Evolutionary conservation across 2,797 vertebrate species (phyloP), one percentile per base, ranked within the genome.

Genomic region (Lacerta bilineata): DNA sequence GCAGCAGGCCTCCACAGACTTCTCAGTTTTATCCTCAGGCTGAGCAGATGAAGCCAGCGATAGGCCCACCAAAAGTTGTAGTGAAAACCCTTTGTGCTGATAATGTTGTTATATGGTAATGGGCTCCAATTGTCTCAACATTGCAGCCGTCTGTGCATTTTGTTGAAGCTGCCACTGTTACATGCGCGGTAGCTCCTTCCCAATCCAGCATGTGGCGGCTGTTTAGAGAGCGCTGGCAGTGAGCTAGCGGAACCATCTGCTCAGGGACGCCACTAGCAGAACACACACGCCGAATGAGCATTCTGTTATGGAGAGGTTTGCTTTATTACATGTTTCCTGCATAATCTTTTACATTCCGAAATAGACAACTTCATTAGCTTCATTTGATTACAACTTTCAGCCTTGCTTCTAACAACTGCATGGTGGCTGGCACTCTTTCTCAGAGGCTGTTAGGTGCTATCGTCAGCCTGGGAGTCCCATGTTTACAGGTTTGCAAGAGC

Each of bases 171-270:
- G 83, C 29, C 41, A 3, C 69, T 29, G 9, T 81, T 75, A 36
- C 25, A 23, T 10, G 0, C 6, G 46, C 89, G 83, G 4, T 88
- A 86, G 4, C 83, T 82, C 55, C 89, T 89, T 85, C 76, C 71
- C 2, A 0, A 77, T 83, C 89, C 39, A 91, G 90, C 82, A 87
- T 50, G 29, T 78, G 18, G 9, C 0, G 1, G 79, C 0, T 0
- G 77, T 87, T 91, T 78, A 90, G 86, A 91, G 84, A 84, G 88
- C 80, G 78, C 90, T 95, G 91, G 90, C 94, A 90, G 59, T 0
- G 80, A 87, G 83, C 84, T 94, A 86, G 83, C 0, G 0, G 66
- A 84, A 89, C 93, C 95, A 93, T 93, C 92, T 95, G 88, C 79
- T 86, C 80, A 29, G 85, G 87, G 91, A 88, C 61, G 80, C 27